Evolutionary conservation across 2,888 invertebrate genomes (phyloP).

Genomic region (Cerastis leucographa): DNA sequence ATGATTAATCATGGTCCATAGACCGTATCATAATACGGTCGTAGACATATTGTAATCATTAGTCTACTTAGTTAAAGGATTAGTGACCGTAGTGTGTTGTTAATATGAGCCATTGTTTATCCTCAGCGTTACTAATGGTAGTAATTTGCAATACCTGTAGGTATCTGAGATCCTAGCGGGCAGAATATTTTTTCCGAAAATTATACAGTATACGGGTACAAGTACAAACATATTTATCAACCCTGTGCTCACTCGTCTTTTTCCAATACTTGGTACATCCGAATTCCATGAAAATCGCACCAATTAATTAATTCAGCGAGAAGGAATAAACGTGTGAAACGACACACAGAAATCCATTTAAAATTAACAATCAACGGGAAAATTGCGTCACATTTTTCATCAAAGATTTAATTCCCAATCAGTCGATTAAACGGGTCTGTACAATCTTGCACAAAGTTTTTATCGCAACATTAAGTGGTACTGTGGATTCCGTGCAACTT

Average conservation of each 20-base stretch:
- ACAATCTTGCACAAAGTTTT: conserved; percentile 54
- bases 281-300: conserved; percentile 19
- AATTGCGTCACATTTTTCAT: conserved; percentile 32
- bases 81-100: background rate
- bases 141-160: too few relatives aligned
- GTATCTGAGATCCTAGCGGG: too few relatives aligned
- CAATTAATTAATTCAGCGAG: conserved; percentile 33
- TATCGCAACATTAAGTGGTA: conserved; percentile 40
- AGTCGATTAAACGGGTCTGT: conserved; percentile 31
- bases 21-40: too few relatives aligned
- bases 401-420: conserved; percentile 61
- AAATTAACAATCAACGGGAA: conserved; percentile 33
- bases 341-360: conserved; percentile 20
- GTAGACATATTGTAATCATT: background rate
- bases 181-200: background rate
- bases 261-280: background rate
- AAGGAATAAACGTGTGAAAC: conserved; percentile 38
- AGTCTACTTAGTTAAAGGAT: background rate
- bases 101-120: background rate
- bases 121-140: too few relatives aligned
- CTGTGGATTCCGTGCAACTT: conserved; percentile 53
- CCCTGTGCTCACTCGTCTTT: too few relatives aligned
- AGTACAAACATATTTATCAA: background rate
- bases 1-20: background rate
- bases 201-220: too few relatives aligned